Percentiles rank a stretch among this genome's conserved stretches.
Evolutionary conservation across 2,113 vertebrate species (phyloP).

Genomic region (Microtus richardsoni): DNA sequence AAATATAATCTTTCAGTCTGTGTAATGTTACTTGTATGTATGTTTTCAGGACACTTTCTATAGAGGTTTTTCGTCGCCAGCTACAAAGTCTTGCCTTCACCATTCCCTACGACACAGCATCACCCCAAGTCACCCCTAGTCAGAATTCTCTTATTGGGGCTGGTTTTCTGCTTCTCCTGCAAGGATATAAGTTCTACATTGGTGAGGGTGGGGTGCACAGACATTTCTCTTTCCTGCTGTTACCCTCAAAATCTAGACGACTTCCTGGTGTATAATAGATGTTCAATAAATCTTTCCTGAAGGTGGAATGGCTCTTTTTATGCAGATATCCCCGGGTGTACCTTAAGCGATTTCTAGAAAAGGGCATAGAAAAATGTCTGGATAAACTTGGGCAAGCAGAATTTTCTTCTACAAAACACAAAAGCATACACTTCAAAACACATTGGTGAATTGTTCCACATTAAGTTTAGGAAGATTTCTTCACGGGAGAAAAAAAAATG

Average conservation of each 20-base stretch:
- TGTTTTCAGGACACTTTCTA: neutral
- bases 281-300: neutral
- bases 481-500: neutral
- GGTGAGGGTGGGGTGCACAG: neutral
- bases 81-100: too few species aligned
- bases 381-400: neutral
- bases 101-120: neutral
- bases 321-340: neutral
- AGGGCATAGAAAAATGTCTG: neutral
- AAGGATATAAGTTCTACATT: neutral
- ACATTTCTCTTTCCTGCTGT: neutral
- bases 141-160: neutral
- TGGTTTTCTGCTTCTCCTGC: neutral
- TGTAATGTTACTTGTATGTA: neutral
- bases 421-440: neutral
- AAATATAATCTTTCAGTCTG: neutral
- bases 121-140: neutral
- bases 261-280: neutral
- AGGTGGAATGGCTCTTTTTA: neutral
- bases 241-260: neutral
- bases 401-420: neutral
- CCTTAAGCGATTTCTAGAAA: neutral
- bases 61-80: neutral
- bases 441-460: neutral
- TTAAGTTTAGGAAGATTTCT: slow-evolving; percentile 11